phyloP scores from a whole-genome alignment of 1,140 invertebrate genomes.

The Eulimnadia texana region DNA sequence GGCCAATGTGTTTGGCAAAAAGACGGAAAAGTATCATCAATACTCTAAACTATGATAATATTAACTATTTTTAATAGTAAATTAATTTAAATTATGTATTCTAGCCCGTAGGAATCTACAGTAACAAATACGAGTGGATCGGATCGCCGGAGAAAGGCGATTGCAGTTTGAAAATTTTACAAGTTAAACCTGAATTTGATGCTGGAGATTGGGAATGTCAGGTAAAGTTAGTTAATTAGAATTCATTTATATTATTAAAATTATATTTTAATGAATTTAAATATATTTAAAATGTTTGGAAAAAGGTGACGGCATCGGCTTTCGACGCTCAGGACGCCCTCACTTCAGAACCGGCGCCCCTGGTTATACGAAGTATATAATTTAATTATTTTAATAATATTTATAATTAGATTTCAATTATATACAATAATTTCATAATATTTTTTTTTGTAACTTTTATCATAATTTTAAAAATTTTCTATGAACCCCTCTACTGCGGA shows the following conservation, averaged over 20 bases:
- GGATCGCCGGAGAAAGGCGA: conserved; percentile 46
- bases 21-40: conserved; percentile 60
- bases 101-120: conserved; percentile 69
- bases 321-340: conserved; percentile 64
- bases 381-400: too few relatives aligned
- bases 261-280: not conserved
- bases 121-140: conserved; percentile 78
- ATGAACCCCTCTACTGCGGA: too few relatives aligned
- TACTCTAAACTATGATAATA: not conserved
- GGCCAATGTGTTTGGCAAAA: conserved; percentile 84
- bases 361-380: conserved; percentile 73
- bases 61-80: not conserved
- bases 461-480: too few relatives aligned
- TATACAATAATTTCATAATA: too few relatives aligned
- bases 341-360: conserved; percentile 59
- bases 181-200: conserved; percentile 67
- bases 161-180: conserved; percentile 68
- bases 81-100: not conserved
- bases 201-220: conserved; percentile 86
- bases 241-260: not conserved
- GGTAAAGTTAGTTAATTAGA: conserved; percentile 16
- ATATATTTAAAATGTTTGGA: conserved; percentile 25
- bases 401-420: too few relatives aligned
- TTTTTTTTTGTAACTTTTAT: too few relatives aligned
- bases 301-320: conserved; percentile 63